Percentiles rank a stretch among this genome's conserved stretches.
Conservation (phyloP, 2,888 invertebrate species). For the Cyaniris semiargus region DNA sequence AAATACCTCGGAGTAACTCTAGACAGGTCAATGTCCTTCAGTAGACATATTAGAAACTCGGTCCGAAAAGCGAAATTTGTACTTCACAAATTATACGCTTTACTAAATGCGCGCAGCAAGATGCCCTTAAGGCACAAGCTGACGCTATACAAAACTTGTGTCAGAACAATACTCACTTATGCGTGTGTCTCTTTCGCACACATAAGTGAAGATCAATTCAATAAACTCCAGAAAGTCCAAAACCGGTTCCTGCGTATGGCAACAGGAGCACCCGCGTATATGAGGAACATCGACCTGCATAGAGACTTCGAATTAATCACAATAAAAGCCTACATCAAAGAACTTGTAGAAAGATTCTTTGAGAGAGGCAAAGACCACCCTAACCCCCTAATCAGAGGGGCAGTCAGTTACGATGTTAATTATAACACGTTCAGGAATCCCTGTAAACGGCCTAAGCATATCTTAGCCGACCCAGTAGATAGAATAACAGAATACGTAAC, state of each 20-base stretch:
- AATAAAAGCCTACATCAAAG: neutral
- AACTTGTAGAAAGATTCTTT: neutral
- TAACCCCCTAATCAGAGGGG: neutral
- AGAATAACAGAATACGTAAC: neutral
- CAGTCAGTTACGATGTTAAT: neutral
- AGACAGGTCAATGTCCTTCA: neutral
- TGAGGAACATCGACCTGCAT: constrained; percentile 20
- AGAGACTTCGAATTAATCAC: neutral
- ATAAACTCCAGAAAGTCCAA: neutral
- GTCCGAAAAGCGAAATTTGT: neutral
- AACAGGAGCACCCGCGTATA: constrained; percentile 20
- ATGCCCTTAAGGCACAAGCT: constrained; percentile 33
- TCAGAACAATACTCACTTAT: neutral
- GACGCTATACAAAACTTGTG: constrained; percentile 33
- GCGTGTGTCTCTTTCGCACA: constrained; percentile 9
- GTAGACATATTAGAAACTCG: neutral
- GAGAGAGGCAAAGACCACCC: constrained; percentile 6
- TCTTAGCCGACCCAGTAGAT: neutral
- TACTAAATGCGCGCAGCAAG: constrained; percentile 22
- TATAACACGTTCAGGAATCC: neutral
- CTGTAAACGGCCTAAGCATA: neutral
- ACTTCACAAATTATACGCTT: neutral
- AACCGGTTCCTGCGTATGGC: constrained; percentile 31
- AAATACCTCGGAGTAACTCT: neutral
- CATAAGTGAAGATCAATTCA: neutral